Conservation (phyloP, 2,797 vertebrate genomes). For the Rhinatrema bivittatum region DNA sequence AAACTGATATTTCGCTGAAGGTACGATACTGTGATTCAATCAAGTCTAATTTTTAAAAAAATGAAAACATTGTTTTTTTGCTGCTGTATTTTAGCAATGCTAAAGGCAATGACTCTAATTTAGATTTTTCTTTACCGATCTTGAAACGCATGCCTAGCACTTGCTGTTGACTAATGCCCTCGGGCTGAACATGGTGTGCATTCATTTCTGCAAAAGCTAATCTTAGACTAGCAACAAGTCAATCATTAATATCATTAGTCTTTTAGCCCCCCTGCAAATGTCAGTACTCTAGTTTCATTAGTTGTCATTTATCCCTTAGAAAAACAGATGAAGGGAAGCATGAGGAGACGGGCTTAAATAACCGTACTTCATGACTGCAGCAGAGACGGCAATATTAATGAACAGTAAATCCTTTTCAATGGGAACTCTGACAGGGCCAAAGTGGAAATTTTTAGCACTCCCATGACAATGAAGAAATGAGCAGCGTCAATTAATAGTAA, state of each 20-base stretch:
- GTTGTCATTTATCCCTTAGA: background rate
- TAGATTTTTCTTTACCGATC: conserved; percentile 4
- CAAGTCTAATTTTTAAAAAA: too few species aligned
- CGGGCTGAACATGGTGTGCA: background rate
- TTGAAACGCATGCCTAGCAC: too few species aligned
- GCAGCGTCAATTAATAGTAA: too few species aligned
- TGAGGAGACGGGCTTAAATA: background rate
- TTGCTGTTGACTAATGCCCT: background rate
- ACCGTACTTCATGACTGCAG: too few species aligned
- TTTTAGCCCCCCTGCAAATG: background rate
- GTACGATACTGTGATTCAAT: too few species aligned
- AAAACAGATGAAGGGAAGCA: background rate
- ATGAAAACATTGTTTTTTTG: too few species aligned
- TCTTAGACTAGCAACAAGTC: background rate
- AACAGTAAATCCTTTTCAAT: too few species aligned
- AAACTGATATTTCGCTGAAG: too few species aligned
- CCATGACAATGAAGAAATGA: too few species aligned
- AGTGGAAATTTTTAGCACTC: too few species aligned
- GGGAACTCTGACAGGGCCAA: too few species aligned
- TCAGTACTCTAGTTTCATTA: conserved; percentile 4
- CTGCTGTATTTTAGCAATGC: background rate
- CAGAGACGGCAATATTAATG: too few species aligned
- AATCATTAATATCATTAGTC: background rate
- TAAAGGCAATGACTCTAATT: background rate
- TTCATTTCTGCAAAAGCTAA: conserved; percentile 5